A percentile compares a stretch with the other conserved stretches of the same genome.
Conservation (phyloP, 2,888 invertebrate species). For the Sphaeridia pumilis region DNA sequence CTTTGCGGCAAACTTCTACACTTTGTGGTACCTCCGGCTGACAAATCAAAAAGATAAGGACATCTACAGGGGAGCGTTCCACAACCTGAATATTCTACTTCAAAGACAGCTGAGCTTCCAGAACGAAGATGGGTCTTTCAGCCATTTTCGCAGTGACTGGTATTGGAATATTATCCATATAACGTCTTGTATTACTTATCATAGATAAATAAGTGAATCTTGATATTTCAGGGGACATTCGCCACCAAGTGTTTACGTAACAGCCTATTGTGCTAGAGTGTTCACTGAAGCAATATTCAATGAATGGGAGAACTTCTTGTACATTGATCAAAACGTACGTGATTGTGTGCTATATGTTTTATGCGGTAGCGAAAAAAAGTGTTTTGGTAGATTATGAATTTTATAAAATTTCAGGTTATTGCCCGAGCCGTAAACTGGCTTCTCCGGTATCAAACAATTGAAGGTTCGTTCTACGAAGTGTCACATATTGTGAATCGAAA, state of each 20-base stretch:
- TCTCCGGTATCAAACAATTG: slow-evolving; percentile 65
- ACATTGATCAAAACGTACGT: slow-evolving; percentile 78
- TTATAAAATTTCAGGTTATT: slow-evolving; percentile 46
- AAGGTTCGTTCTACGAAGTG: slow-evolving; percentile 81
- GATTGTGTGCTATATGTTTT: too few relatives aligned
- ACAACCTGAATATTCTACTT: slow-evolving; percentile 78
- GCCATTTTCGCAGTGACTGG: slow-evolving; percentile 85
- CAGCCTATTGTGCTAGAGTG: slow-evolving; percentile 76
- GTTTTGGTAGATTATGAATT: not conserved
- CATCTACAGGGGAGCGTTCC: slow-evolving; percentile 66
- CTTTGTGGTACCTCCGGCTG: slow-evolving; percentile 76
- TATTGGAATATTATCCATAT: too few relatives aligned
- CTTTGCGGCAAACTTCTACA: slow-evolving; percentile 87
- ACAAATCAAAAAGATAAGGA: slow-evolving; percentile 77
- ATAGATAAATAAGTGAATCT: not conserved
- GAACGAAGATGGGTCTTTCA: slow-evolving; percentile 81
- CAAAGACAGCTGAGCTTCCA: slow-evolving; percentile 83
- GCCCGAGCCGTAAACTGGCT: slow-evolving; percentile 76
- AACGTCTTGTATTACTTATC: too few relatives aligned
- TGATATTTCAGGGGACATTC: slow-evolving; percentile 59
- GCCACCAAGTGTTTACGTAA: slow-evolving; percentile 77
- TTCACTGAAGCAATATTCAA: slow-evolving; percentile 88
- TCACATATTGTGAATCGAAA: slow-evolving; percentile 80
- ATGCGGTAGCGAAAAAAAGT: slow-evolving; percentile 34
- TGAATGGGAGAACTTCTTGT: slow-evolving; percentile 94